Evolutionary conservation across 1,140 invertebrate species (phyloP).

Genomic region (Lordiphosa mommai): DNA sequence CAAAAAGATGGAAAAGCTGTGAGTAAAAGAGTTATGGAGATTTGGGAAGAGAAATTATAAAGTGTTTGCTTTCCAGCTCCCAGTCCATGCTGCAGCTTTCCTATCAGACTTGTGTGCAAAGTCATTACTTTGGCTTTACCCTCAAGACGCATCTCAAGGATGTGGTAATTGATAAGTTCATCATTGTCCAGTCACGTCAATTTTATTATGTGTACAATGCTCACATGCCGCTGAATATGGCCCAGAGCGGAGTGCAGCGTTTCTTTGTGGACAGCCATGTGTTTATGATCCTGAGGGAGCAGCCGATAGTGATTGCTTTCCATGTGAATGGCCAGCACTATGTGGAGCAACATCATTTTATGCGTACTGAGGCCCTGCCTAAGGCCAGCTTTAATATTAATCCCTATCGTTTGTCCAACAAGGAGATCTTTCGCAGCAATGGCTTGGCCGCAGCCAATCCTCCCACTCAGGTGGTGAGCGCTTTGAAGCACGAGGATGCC

Average conservation of each 20-base stretch:
- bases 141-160: conserved; percentile 34
- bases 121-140: conserved; percentile 74
- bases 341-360: conserved; percentile 73
- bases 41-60: background rate
- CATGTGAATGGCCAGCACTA: conserved; percentile 25
- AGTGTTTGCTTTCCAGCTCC: conserved; percentile 23
- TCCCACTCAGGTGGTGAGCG: conserved; percentile 25
- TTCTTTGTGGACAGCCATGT: conserved; percentile 74
- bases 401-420: conserved; percentile 49
- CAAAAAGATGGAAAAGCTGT: conserved; percentile 50
- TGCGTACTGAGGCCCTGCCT: conserved; percentile 57
- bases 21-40: conserved; percentile 8
- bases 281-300: conserved; percentile 58
- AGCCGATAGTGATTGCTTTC: conserved; percentile 63
- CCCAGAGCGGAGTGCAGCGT: conserved; percentile 21
- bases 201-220: conserved; percentile 64
- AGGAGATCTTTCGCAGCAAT: conserved; percentile 33
- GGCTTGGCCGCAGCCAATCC: conserved; percentile 32
- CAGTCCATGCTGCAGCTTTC: conserved; percentile 41
- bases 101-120: conserved; percentile 63
- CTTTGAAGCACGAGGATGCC: conserved; percentile 43
- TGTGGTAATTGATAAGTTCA: conserved; percentile 63
- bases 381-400: conserved; percentile 53
- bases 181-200: conserved; percentile 64
- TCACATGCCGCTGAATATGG: conserved; percentile 41